Percentiles rank a stretch among this genome's conserved stretches.
Conservation (phyloP, 2,113 vertebrate genomes). For the Daubentonia madagascariensis region DNA sequence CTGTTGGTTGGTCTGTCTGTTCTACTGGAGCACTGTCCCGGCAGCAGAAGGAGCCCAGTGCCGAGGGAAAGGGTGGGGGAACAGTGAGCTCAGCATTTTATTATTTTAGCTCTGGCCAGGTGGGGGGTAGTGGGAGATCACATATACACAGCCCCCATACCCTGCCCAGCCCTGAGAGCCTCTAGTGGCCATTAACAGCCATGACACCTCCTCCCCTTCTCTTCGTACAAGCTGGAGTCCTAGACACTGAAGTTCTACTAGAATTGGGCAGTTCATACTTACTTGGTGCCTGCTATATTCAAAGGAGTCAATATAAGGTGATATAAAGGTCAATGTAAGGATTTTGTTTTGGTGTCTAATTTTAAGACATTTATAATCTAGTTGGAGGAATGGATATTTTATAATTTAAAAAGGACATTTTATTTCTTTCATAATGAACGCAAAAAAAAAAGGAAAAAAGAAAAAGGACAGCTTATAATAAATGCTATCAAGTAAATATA, state of each 20-base stretch:
- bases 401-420: slow-evolving; percentile 25
- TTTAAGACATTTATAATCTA: slow-evolving; percentile 20
- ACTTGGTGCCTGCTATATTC: neutral
- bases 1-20: slow-evolving; percentile 50
- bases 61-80: slow-evolving; percentile 73
- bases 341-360: neutral
- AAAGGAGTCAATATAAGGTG: neutral
- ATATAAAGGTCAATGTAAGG: neutral
- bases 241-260: neutral
- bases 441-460: too few species aligned
- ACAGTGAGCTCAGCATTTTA: slow-evolving; percentile 86
- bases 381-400: neutral
- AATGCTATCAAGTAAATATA: neutral
- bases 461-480: neutral
- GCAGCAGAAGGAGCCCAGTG: slow-evolving; percentile 60
- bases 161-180: slow-evolving; percentile 70
- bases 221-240: neutral
- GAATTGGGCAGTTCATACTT: neutral
- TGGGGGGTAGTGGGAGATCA: slow-evolving; percentile 79
- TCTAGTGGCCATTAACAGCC: slow-evolving; percentile 69
- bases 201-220: slow-evolving; percentile 4
- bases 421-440: too few species aligned
- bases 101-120: slow-evolving; percentile 80
- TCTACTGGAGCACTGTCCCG: slow-evolving; percentile 37
- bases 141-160: slow-evolving; percentile 77